Conservation (phyloP, 2,113 vertebrate genomes). For the Phrynosoma platyrhinos region DNA sequence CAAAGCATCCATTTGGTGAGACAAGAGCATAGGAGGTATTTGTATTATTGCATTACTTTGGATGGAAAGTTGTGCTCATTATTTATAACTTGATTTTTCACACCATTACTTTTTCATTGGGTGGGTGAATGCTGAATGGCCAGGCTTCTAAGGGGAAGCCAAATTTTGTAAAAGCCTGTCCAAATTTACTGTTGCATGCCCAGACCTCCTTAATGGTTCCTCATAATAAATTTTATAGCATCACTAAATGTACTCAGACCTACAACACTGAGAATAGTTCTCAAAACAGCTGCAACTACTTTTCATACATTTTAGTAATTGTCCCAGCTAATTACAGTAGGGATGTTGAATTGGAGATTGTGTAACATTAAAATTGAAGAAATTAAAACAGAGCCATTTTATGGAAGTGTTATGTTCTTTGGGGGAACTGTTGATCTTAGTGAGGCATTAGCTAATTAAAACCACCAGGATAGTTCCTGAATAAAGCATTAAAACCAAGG, state of each 20-base stretch:
- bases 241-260: slow-evolving; percentile 46
- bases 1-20: not conserved
- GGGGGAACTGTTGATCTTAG: slow-evolving; percentile 63
- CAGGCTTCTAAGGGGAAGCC: slow-evolving; percentile 1
- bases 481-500: slow-evolving; percentile 75
- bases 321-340: slow-evolving; percentile 72
- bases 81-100: not conserved
- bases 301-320: slow-evolving; percentile 68
- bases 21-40: not conserved
- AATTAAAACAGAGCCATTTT: slow-evolving; percentile 73
- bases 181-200: not conserved
- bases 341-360: slow-evolving; percentile 63
- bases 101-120: not conserved
- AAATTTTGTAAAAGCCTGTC: not conserved
- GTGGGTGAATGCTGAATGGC: slow-evolving; percentile 3
- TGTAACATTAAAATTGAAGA: slow-evolving; percentile 68
- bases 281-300: slow-evolving; percentile 57
- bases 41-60: not conserved
- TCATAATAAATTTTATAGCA: slow-evolving; percentile 59
- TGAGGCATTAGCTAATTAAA: slow-evolving; percentile 76
- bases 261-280: slow-evolving; percentile 51
- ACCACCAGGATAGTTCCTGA: slow-evolving; percentile 62
- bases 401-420: slow-evolving; percentile 65
- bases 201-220: not conserved
- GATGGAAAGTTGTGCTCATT: not conserved